Conservation (phyloP, 2,113 vertebrate species). For the Geothlypis trichas region DNA sequence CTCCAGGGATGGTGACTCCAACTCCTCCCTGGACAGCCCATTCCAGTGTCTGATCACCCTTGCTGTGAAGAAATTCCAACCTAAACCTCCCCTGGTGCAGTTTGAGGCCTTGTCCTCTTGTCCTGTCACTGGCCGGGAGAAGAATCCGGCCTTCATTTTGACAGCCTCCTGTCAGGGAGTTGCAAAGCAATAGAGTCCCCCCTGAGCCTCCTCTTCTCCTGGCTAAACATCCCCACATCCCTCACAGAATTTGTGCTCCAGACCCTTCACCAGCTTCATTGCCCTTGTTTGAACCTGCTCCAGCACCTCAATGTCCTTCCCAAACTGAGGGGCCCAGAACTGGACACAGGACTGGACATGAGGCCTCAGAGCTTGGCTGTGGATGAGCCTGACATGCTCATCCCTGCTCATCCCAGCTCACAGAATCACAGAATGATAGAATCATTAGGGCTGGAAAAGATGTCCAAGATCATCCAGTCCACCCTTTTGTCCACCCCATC, state of each 20-base stretch:
- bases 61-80: neutral
- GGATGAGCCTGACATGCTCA: neutral
- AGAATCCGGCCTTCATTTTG: fast-evolving
- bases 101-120: neutral
- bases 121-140: neutral
- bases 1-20: neutral
- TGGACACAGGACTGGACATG: neutral
- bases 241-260: neutral
- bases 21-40: neutral
- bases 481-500: neutral
- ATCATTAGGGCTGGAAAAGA: neutral
- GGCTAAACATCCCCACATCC: neutral
- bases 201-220: neutral
- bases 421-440: neutral
- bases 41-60: neutral
- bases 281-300: neutral
- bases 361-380: neutral
- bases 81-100: fast-evolving
- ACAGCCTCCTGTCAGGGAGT: neutral
- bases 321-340: neutral
- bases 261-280: neutral
- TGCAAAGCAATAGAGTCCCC: neutral
- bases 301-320: neutral
- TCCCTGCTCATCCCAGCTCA: neutral
- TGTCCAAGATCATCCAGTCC: neutral